Evolutionary conservation across 2,113 vertebrate genomes (phyloP).

Genomic region (Phyllostomus hastatus): DNA sequence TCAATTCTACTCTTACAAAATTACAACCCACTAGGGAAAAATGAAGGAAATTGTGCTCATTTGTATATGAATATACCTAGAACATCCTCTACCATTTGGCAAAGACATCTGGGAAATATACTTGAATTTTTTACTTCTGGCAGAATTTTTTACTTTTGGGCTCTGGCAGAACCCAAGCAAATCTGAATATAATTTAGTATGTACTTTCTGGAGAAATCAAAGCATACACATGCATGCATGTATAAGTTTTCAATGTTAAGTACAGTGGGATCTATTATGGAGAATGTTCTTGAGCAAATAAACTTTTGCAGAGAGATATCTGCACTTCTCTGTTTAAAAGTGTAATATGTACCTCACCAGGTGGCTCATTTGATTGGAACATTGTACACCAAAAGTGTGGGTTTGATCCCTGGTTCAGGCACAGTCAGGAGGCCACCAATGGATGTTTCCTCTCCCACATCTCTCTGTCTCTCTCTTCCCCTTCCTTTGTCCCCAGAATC

Average conservation of each 20-base stretch:
- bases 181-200: background rate
- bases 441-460: background rate
- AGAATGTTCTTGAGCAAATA: background rate
- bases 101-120: background rate
- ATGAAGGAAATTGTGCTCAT: background rate
- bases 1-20: background rate
- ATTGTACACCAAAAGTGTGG: background rate
- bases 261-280: background rate
- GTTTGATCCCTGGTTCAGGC: background rate
- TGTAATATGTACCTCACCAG: background rate
- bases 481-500: background rate
- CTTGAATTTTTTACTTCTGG: background rate
- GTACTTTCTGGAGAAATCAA: background rate
- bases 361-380: background rate
- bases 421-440: background rate
- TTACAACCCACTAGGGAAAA: background rate
- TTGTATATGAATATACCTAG: background rate
- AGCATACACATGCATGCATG: background rate
- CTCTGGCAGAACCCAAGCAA: background rate
- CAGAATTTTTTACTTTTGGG: background rate
- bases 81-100: background rate
- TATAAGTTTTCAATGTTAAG: background rate
- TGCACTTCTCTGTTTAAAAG: slow-evolving; percentile 38
- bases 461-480: background rate
- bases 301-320: background rate